These are phyloP conservation scores for Drosophila seguyi DNA, from an alignment of 1,140 invertebrate genomes.

Conservation along the genomic window DNA sequence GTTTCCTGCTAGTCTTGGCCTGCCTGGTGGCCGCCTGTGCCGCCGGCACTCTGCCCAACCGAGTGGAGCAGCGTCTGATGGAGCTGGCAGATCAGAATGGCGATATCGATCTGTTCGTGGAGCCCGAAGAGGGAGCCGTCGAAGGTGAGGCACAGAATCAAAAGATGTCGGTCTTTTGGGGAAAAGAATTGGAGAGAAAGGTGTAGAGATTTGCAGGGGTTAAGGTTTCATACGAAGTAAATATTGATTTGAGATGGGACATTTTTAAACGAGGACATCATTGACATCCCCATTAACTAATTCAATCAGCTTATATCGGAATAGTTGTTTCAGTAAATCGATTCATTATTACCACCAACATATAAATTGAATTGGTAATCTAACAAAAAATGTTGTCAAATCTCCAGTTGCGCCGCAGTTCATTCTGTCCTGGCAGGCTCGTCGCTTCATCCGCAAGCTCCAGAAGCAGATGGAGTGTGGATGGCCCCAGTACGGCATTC, in stretches of 20 bases:
- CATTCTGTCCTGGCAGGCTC: slow-evolving; percentile 78
- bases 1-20: slow-evolving; percentile 78
- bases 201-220: neutral
- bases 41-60: slow-evolving; percentile 63
- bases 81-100: slow-evolving; percentile 64
- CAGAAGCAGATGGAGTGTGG: slow-evolving; percentile 81
- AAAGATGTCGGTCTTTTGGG: neutral
- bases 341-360: neutral
- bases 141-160: slow-evolving; percentile 53
- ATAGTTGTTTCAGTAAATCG: neutral
- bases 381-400: neutral
- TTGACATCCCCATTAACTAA: neutral
- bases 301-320: neutral
- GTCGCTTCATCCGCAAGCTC: slow-evolving; percentile 73
- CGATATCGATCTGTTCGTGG: slow-evolving; percentile 66
- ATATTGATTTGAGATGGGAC: neutral
- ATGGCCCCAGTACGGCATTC: slow-evolving; percentile 71
- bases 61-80: slow-evolving; percentile 61
- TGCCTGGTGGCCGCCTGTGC: slow-evolving; percentile 67
- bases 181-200: neutral
- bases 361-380: neutral
- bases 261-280: neutral
- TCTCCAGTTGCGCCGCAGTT: slow-evolving; percentile 62
- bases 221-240: neutral
- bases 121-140: slow-evolving; percentile 59